phyloP scores from a whole-genome alignment of 1,140 invertebrate genomes.

The Periplaneta americana region DNA sequence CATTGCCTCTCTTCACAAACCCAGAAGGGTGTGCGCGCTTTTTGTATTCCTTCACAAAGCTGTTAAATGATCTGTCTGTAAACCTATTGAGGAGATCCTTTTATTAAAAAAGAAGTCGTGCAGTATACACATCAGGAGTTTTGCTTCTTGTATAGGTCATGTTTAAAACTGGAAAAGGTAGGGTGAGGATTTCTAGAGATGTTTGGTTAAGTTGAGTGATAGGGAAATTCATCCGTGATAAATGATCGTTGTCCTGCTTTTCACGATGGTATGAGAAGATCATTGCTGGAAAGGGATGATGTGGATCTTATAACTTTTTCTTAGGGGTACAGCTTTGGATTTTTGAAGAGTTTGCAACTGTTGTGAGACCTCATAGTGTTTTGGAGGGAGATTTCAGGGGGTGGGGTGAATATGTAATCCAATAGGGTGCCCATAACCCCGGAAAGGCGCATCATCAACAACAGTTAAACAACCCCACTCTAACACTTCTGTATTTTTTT shows the following conservation, averaged over 20 bases:
- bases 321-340: not conserved
- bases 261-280: not conserved
- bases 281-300: not conserved
- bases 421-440: not conserved
- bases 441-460: not conserved
- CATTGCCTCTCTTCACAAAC: not conserved
- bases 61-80: not conserved
- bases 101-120: not conserved
- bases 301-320: not conserved
- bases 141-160: not conserved
- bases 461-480: not conserved
- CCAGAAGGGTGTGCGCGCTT: not conserved
- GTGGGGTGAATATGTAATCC: not conserved
- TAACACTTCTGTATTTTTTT: not conserved
- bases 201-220: not conserved
- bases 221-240: not conserved
- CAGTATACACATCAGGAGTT: not conserved
- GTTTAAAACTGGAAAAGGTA: not conserved
- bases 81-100: not conserved
- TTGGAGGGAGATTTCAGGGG: not conserved
- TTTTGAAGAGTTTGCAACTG: not conserved
- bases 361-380: not conserved
- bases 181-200: not conserved
- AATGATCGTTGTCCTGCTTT: not conserved
- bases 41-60: not conserved